A percentile compares a stretch with the other conserved stretches of the same genome.
Conservation (phyloP, 2,797 vertebrate species). For the Gymnopithys bicolor region DNA sequence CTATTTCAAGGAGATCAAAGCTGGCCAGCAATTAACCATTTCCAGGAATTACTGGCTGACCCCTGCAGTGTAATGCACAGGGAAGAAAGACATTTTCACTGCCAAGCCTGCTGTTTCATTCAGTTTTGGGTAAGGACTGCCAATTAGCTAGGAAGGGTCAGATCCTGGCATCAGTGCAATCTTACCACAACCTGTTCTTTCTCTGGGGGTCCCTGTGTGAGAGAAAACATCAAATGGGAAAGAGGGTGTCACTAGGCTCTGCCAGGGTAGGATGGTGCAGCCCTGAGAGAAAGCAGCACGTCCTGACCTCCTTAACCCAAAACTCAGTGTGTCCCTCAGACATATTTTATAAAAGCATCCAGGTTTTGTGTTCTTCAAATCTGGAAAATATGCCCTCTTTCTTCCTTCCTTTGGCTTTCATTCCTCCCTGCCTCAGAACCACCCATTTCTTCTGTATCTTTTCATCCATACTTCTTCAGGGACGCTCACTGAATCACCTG, state of each 20-base stretch:
- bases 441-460: not conserved
- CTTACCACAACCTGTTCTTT: not conserved
- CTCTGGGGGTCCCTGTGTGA: not conserved
- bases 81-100: not conserved
- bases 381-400: not conserved
- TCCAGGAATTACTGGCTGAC: slow-evolving; percentile 34
- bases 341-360: not conserved
- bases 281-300: fast-evolving
- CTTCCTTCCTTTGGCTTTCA: not conserved
- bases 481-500: not conserved
- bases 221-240: not conserved
- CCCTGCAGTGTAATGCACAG: not conserved
- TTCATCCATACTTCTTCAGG: not conserved
- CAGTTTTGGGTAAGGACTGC: not conserved
- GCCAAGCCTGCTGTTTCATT: not conserved
- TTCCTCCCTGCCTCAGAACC: not conserved
- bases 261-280: not conserved
- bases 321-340: fast-evolving
- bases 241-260: not conserved
- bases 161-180: not conserved
- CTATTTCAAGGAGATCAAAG: slow-evolving; percentile 30
- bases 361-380: not conserved
- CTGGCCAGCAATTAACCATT: slow-evolving; percentile 37
- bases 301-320: not conserved
- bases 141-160: not conserved